Conservation (phyloP, 2,888 invertebrate genomes). For the Orthosia cruda region DNA sequence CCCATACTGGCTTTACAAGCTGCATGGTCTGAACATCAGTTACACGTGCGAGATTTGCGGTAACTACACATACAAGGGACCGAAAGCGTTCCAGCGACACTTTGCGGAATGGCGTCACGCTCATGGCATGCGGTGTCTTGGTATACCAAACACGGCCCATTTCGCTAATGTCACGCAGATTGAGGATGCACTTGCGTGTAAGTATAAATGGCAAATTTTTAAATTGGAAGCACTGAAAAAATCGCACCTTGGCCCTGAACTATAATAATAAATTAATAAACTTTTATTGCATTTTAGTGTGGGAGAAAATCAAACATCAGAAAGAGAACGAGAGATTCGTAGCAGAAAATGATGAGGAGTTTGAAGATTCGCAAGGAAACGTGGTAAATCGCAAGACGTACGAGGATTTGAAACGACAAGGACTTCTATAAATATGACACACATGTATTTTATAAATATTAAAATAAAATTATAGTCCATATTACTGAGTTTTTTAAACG, state of each 20-base stretch:
- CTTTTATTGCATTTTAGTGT: conserved; percentile 92
- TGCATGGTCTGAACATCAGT: conserved; percentile 99
- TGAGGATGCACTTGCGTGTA: conserved; percentile 98
- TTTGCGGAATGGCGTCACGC: conserved; percentile 98
- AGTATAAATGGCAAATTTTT: conserved; percentile 80
- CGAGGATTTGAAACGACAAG: conserved; percentile 99
- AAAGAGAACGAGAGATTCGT: conserved; percentile 99
- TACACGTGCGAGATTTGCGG: conserved; percentile 99
- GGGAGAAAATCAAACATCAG: conserved; percentile 99
- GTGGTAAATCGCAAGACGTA: conserved; percentile 99
- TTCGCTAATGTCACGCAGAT: conserved; percentile 99
- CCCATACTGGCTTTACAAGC: conserved; percentile 99
- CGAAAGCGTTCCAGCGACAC: conserved; percentile 99
- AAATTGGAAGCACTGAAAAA: no score
- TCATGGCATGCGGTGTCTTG: conserved; percentile 99
- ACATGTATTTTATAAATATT: conserved; percentile 28
- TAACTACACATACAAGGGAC: conserved; percentile 99
- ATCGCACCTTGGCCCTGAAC: no score
- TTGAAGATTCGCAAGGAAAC: conserved; percentile 99
- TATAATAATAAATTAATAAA: no score
- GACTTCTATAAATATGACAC: conserved; percentile 94
- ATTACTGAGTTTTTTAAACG: background rate
- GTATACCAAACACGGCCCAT: conserved; percentile 99
- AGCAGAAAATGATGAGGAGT: conserved; percentile 99
- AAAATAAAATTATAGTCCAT: conserved; percentile 44